These are phyloP conservation scores for Apaloderma vittatum DNA, from an alignment of 2,113 vertebrate species.

Conservation along the genomic window DNA sequence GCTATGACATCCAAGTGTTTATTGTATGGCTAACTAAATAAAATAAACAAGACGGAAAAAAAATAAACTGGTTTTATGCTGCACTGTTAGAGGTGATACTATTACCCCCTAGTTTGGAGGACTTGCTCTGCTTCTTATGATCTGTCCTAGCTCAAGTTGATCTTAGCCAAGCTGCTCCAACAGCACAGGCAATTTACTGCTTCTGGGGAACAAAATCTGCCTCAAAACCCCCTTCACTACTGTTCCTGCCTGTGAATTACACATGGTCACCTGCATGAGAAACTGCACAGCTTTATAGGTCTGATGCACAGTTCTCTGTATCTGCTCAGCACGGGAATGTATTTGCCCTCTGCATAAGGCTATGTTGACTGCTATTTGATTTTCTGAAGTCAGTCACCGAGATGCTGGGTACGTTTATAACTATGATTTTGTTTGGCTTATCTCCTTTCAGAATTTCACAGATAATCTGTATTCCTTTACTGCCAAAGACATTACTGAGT, in stretches of 20 bases:
- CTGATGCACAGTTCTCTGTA: not conserved
- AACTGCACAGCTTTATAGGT: not conserved
- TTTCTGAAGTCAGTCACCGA: not conserved
- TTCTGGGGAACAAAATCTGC: not conserved
- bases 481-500: not conserved
- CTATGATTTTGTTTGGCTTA: not conserved
- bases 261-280: not conserved
- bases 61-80: not conserved
- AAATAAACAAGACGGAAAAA: too few relatives aligned
- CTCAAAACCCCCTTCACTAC: not conserved
- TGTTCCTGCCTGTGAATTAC: not conserved
- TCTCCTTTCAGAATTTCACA: not conserved
- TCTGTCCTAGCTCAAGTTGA: not conserved
- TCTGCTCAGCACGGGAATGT: not conserved
- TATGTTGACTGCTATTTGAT: not conserved
- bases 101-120: not conserved
- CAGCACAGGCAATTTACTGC: not conserved
- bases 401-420: not conserved
- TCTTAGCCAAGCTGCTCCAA: not conserved
- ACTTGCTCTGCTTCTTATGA: not conserved
- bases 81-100: not conserved
- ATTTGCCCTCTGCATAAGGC: not conserved
- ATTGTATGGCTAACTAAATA: not conserved
- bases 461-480: not conserved
- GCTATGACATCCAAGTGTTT: not conserved